phyloP scores from a whole-genome alignment of 2,888 invertebrate genomes.

The Anthophora plumipes region DNA sequence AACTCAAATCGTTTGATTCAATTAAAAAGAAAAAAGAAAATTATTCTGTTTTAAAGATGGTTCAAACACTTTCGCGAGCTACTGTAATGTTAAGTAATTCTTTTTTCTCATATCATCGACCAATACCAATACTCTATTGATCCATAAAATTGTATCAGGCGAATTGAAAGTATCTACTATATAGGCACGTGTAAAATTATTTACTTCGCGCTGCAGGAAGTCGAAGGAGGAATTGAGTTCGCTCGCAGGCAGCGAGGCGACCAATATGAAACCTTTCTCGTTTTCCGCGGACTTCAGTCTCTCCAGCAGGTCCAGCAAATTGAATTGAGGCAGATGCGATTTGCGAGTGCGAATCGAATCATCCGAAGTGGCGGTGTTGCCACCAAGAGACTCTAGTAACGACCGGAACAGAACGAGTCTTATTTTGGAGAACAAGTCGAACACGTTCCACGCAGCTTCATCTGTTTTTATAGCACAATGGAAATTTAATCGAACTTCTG shows the following conservation, averaged over 20 bases:
- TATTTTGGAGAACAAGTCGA: slow-evolving; percentile 74
- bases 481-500: neutral
- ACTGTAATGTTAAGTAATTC: too few relatives aligned
- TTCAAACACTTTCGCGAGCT: too few relatives aligned
- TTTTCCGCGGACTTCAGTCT: slow-evolving; percentile 66
- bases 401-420: slow-evolving; percentile 72
- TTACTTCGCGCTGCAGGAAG: slow-evolving; percentile 71
- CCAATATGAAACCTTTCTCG: slow-evolving; percentile 74
- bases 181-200: neutral
- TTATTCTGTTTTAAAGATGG: too few relatives aligned
- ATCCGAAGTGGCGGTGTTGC: slow-evolving; percentile 29
- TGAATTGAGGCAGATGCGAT: slow-evolving; percentile 45
- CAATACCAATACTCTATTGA: too few relatives aligned
- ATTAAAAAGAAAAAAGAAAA: too few relatives aligned
- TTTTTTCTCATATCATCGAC: too few relatives aligned
- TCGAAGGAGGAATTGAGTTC: slow-evolving; percentile 64
- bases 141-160: neutral
- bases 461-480: neutral
- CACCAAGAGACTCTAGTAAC: slow-evolving; percentile 71
- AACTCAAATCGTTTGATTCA: too few relatives aligned
- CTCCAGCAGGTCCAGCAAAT: slow-evolving; percentile 61
- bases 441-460: slow-evolving; percentile 67
- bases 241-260: slow-evolving; percentile 59
- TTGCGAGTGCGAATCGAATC: slow-evolving; percentile 49
- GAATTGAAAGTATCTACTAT: too few relatives aligned